Base-by-base conservation (phyloP, 2,888 invertebrate genomes). In the Podotricha telesiphe region DNA sequence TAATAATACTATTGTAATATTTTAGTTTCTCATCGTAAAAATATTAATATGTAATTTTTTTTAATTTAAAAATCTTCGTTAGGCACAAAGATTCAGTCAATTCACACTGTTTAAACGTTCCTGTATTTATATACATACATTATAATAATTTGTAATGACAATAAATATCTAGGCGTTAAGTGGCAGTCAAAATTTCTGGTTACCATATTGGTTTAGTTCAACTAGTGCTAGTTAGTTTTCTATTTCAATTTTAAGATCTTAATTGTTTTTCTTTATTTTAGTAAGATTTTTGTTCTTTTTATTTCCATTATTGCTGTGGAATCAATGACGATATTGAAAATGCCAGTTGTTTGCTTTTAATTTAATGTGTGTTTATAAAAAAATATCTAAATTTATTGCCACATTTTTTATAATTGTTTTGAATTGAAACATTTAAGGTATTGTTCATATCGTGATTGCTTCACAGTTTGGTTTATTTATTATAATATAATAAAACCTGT, bases 91-190 rank as follows among this genome's bases (percentile, higher is more conserved):
- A 13, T 40, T 58, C 42, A 42, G 58, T 58, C 42, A 58, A 58
- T 56, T 56, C 19, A 22, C 11, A 45, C 42, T 58, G 20, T 56
- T 65, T 28, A 34, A 55, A 55, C 56, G 69, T 74, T 72, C 67
- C 70, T 72, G 70, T 70, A 59, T 59, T 59, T 63, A 55, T 55
- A 55, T 55, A 55, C 17, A 37, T 55, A 34, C 17, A 55, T 34
- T 55, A 42, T 55, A 68, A 68, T 69, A 71, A 74, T 74, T 71
- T 71, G 66, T 73, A 69, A 64, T 68, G 78, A 79, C 78, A 79
- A 78, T 78, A 79, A 79, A 74, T 63, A 51, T 73, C 73, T 61
- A 75, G 76, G 73, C 65, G 50, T 70, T 78, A 78, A 78, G 76
- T 70, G 62, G 71, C 75, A 76, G 73, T 76, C 75, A 73, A 77